These are phyloP conservation scores for Mustelus asterias DNA, from an alignment of 2,113 vertebrate genomes.

Conservation along the genomic window DNA sequence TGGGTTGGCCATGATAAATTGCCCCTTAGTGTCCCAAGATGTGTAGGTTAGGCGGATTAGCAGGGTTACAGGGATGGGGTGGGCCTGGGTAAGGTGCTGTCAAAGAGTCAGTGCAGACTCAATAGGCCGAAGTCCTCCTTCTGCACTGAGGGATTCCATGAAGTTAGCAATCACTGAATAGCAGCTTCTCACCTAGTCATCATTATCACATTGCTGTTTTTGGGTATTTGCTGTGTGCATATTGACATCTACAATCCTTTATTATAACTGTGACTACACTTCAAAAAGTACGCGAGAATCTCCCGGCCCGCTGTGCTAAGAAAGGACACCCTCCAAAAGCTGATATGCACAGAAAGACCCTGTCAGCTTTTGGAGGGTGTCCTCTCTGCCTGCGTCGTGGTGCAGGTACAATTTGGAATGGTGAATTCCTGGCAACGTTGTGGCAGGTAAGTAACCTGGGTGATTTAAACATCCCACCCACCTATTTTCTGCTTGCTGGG, in stretches of 20 bases:
- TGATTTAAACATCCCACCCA: neutral
- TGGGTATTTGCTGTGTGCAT: neutral
- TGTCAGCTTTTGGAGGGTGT: neutral
- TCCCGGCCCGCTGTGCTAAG: too few relatives aligned
- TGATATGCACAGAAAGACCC: neutral
- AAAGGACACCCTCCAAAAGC: too few relatives aligned
- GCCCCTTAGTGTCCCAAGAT: too few relatives aligned
- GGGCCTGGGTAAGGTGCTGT: too few relatives aligned
- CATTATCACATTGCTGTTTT: neutral
- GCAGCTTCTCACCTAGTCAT: neutral
- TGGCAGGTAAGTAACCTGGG: neutral
- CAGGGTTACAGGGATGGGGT: too few relatives aligned
- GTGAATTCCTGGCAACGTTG: neutral
- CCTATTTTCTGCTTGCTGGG: neutral
- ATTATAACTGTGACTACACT: neutral
- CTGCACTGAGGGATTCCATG: too few relatives aligned
- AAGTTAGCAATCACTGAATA: neutral
- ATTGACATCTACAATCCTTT: neutral
- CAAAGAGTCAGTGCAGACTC: too few relatives aligned
- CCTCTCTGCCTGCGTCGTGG: neutral
- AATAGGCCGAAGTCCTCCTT: too few relatives aligned
- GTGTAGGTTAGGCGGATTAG: too few relatives aligned
- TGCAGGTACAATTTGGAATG: neutral
- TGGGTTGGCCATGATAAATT: too few relatives aligned
- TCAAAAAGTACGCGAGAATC: neutral